phyloP scores from a whole-genome alignment of 2,113 vertebrate species.

The Rallus limicola region DNA sequence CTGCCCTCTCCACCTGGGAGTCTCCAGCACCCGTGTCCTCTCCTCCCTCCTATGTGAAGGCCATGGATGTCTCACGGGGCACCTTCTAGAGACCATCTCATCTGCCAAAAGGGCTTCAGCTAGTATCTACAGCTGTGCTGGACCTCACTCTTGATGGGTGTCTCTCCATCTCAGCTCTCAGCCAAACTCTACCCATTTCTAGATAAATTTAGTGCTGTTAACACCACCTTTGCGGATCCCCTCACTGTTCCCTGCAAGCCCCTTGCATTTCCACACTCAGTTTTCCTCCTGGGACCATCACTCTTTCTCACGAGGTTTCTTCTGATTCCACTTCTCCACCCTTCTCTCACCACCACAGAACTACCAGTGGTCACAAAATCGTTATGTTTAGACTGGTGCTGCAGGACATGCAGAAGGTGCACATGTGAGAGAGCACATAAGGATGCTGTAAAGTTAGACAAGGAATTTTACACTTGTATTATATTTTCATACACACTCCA shows the following conservation, averaged over 20 bases:
- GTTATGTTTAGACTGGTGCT: neutral
- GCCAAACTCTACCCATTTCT: neutral
- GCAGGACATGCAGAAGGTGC: neutral
- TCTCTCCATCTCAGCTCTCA: neutral
- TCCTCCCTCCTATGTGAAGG: neutral
- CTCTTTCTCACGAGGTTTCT: neutral
- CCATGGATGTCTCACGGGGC: neutral
- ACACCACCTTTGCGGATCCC: neutral
- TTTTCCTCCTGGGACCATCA: neutral
- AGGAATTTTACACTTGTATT: neutral
- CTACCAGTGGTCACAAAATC: neutral
- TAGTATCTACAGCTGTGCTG: neutral
- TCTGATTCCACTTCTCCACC: neutral
- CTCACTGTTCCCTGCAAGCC: neutral
- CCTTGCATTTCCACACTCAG: neutral
- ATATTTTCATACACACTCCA: slow-evolving; percentile 15
- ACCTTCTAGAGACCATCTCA: neutral
- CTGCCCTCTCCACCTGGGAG: neutral
- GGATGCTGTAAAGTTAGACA: neutral
- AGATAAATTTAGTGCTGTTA: neutral
- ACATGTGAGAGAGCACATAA: neutral
- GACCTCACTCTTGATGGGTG: neutral
- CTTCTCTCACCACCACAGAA: neutral
- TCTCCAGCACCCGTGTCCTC: neutral
- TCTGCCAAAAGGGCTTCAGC: neutral